These are phyloP conservation scores for Caenorhabditis drosophilae DNA, from an alignment of 2,888 invertebrate genomes.

Conservation along the genomic window DNA sequence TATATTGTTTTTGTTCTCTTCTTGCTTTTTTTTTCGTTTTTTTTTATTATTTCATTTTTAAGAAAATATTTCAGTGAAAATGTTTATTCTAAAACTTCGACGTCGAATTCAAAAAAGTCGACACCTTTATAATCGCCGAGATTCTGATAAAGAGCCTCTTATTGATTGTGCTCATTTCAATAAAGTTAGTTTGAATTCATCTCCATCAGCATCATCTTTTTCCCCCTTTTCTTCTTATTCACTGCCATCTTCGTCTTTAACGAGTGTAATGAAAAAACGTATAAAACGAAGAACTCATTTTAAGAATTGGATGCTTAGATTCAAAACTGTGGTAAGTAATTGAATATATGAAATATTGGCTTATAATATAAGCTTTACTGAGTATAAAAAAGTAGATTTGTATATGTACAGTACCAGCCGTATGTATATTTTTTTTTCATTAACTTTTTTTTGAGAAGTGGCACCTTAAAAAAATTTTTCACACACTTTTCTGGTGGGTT, in stretches of 20 bases:
- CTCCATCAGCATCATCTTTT: no score
- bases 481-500: no score
- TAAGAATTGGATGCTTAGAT: conserved; percentile 12
- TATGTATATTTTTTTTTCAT: no score
- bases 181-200: no score
- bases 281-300: conserved; percentile 4
- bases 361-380: no score
- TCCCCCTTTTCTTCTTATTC: no score
- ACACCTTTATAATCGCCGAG: conserved; percentile 12
- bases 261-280: not conserved
- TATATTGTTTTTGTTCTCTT: not conserved
- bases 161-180: conserved; percentile 8
- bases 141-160: conserved; percentile 27
- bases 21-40: not conserved
- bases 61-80: not conserved
- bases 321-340: conserved; percentile 11
- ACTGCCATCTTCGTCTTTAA: not conserved
- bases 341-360: no score
- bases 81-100: conserved; percentile 4
- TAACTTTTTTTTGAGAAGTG: no score
- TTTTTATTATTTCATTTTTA: not conserved
- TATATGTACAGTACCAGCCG: no score
- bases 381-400: no score
- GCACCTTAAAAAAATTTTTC: no score
- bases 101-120: conserved; percentile 21